Base-by-base conservation (phyloP, 2,797 vertebrate genomes). In the Xiphorhynchus erythropygius region DNA sequence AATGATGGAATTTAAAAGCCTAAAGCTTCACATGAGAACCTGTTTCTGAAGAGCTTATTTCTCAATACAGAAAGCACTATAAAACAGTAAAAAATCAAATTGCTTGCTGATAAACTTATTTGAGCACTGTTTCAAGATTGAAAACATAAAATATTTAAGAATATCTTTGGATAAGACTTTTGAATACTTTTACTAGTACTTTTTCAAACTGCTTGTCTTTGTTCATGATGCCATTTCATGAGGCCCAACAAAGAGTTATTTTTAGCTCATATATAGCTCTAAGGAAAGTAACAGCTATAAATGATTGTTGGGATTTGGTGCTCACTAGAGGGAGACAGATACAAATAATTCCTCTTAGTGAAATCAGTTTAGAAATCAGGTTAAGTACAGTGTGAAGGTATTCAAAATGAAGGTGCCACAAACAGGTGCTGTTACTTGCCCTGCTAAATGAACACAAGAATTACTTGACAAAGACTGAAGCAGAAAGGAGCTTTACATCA, bases 251-350 rank as follows among this genome's bases (percentile, higher is more conserved):
- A 42, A 42, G 21, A 76, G 27, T 67, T 84, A 33, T 33, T 94
- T 78, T 62, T 78, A 47, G 28, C 5, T 88, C 30, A 7, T 22
- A 7, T 27, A 9, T n/a, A 67, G 23, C n/a, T 81, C 33, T 69
- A 75, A 78, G 77, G 49, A 55, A 84, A 93, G 76, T 60, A 50
- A 42, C 33, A 46, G 41, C 64, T 78, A 49, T 27, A 65, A 87
- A 84, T 33, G 13, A 52, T 79, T 70, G 25, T 71, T 75, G 32
- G 71, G 96, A 96, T 88, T 92, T 87, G 83, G n/a, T 92, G 76
- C 94, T 98, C 98, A 98, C 98, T 98, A 98, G 98, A 96, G 98
- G 98, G 98, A 98, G 98, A 98, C 97, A 98, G 90, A 98, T 95
- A 97, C 98, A 98, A 97, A 97, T 98, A 97, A 93, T 97, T 98